Conservation (phyloP, 2,797 vertebrate genomes). For the Champsocephalus esox region DNA sequence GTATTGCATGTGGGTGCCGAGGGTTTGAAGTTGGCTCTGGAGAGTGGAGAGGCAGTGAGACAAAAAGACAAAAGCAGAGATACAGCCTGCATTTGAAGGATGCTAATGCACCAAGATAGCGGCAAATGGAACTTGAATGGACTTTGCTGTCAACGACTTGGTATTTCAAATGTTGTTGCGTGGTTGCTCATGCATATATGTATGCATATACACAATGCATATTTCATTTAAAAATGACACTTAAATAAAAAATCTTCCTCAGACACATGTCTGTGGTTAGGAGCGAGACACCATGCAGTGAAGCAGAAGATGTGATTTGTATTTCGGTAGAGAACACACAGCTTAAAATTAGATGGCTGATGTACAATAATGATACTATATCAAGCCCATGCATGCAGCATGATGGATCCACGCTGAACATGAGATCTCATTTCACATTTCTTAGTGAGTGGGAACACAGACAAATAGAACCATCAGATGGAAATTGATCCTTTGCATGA, state of each 20-base stretch:
- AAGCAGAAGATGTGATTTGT: slow-evolving; percentile 44
- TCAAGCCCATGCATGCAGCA: slow-evolving; percentile 39
- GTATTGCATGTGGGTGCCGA: slow-evolving; percentile 44
- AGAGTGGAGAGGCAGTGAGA: slow-evolving; percentile 30
- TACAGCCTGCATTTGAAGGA: slow-evolving; percentile 36
- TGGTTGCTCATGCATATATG: slow-evolving; percentile 33
- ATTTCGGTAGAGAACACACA: slow-evolving; percentile 31
- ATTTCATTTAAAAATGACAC: slow-evolving; percentile 32
- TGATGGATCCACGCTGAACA: slow-evolving; percentile 69
- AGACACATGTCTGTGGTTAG: slow-evolving; percentile 8
- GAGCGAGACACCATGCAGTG: slow-evolving; percentile 20
- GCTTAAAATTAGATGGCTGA: slow-evolving; percentile 59
- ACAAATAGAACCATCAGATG: slow-evolving; percentile 75
- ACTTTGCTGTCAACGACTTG: slow-evolving; percentile 21
- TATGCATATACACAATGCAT: slow-evolving; percentile 32
- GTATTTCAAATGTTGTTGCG: slow-evolving; percentile 42
- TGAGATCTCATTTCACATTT: slow-evolving; percentile 70
- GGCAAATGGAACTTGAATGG: slow-evolving; percentile 53
- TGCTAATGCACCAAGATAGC: slow-evolving; percentile 34
- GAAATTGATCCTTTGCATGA: slow-evolving; percentile 71
- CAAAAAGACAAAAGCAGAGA: slow-evolving; percentile 30
- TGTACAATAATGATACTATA: slow-evolving; percentile 55
- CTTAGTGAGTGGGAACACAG: slow-evolving; percentile 49
- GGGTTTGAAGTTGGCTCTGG: slow-evolving; percentile 33
- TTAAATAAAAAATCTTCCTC: slow-evolving; percentile 31